A percentile compares a stretch with the other conserved stretches of the same genome.
Evolutionary conservation across 2,888 invertebrate species (phyloP).

Genomic region (Steinernema carpocapsae): DNA sequence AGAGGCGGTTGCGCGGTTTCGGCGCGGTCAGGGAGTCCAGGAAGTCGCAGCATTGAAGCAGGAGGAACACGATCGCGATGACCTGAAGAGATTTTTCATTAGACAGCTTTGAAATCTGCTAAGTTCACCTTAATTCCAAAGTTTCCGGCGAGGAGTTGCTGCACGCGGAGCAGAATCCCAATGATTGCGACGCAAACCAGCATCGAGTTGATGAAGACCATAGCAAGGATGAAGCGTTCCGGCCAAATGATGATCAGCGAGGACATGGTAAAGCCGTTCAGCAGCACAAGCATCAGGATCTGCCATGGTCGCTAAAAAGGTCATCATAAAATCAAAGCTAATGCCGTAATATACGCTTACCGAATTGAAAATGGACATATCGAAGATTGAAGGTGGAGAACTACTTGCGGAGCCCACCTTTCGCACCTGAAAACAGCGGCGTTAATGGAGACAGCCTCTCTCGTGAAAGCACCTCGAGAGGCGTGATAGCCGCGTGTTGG

Average conservation of each 20-base stretch:
- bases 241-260: constrained; percentile 31
- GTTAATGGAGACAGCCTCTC: background rate
- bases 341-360: background rate
- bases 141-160: constrained; percentile 29
- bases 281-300: constrained; percentile 13
- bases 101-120: background rate
- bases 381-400: background rate
- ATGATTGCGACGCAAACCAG: constrained; percentile 5
- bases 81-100: background rate
- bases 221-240: constrained; percentile 6
- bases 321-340: background rate
- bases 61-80: constrained; percentile 12
- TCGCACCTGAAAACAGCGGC: constrained; percentile 3
- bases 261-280: constrained; percentile 32
- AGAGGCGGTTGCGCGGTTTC: constrained; percentile 28
- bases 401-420: background rate
- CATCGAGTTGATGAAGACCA: constrained; percentile 20
- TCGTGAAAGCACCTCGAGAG: background rate
- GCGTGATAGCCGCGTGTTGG: constrained; percentile 2
- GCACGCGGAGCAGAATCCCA: constrained; percentile 9
- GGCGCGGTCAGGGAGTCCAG: constrained; percentile 16
- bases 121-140: constrained; percentile 4
- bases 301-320: constrained; percentile 10
- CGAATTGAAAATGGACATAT: constrained; percentile 4
- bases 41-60: constrained; percentile 25